These are phyloP conservation scores for Mirza zaza DNA, from an alignment of 2,113 vertebrate genomes.

Conservation along the genomic window DNA sequence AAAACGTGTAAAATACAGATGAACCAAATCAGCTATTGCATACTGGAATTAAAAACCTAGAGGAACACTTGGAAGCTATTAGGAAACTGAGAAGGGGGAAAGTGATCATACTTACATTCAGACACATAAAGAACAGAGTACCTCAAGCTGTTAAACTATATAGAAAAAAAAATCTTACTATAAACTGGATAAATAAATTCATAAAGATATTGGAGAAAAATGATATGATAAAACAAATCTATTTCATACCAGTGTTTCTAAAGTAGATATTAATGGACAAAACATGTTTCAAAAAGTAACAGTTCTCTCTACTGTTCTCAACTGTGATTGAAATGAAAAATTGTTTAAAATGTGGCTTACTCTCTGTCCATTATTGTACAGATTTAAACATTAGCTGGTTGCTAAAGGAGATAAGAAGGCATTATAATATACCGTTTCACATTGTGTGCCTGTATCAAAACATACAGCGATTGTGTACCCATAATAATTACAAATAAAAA, in stretches of 20 bases:
- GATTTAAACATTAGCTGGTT: neutral
- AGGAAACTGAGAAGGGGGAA: neutral
- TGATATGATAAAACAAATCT: neutral
- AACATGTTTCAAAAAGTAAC: conserved; percentile 3
- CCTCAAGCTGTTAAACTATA: neutral
- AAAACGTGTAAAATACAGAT: neutral
- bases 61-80: neutral
- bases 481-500: too few species aligned
- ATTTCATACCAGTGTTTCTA: conserved; percentile 3
- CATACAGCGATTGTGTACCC: too few species aligned
- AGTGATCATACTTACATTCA: neutral
- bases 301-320: neutral
- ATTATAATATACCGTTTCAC: neutral
- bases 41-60: neutral
- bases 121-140: neutral
- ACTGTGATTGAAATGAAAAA: neutral
- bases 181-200: neutral
- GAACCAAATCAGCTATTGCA: neutral
- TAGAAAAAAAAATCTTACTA: neutral
- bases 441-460: too few species aligned
- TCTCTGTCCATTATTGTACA: neutral
- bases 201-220: neutral
- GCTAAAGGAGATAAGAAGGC: neutral
- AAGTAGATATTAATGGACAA: conserved; percentile 16
- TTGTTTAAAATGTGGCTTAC: neutral